Conservation (phyloP, 1,140 invertebrate species). For the Liolophura sinensis region DNA sequence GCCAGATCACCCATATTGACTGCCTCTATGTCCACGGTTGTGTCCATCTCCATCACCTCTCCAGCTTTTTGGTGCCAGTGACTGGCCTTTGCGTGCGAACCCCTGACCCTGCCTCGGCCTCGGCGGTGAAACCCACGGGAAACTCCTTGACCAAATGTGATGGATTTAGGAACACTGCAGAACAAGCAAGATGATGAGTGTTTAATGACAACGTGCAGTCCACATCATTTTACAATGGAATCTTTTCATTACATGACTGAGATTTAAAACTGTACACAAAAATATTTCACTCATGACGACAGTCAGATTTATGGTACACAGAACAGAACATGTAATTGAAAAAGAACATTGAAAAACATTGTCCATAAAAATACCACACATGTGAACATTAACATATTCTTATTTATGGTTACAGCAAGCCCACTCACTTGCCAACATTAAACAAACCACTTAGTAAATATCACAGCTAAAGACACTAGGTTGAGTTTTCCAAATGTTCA, state of each 20-base stretch:
- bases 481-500: too few relatives aligned
- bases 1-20: constrained; percentile 29
- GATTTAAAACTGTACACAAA: constrained; percentile 3
- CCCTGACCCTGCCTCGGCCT: constrained; percentile 5
- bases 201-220: background rate
- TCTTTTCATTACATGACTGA: constrained; percentile 5
- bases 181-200: background rate
- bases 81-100: constrained; percentile 7
- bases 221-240: background rate
- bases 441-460: too few relatives aligned
- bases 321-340: constrained; percentile 9
- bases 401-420: too few relatives aligned
- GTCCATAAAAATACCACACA: too few relatives aligned
- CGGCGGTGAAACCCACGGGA: constrained; percentile 27
- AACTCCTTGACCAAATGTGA: constrained; percentile 38
- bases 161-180: constrained; percentile 35
- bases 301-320: constrained; percentile 5
- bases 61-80: constrained; percentile 27
- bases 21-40: constrained; percentile 27
- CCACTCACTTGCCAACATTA: too few relatives aligned
- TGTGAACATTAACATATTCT: too few relatives aligned
- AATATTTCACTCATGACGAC: constrained; percentile 1
- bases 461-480: too few relatives aligned
- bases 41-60: constrained; percentile 11
- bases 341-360: constrained; percentile 7